Evolutionary conservation across 2,888 invertebrate species (phyloP), one percentile per base, ranked within the genome.

Genomic region (Petrolisthes manimaculis): DNA sequence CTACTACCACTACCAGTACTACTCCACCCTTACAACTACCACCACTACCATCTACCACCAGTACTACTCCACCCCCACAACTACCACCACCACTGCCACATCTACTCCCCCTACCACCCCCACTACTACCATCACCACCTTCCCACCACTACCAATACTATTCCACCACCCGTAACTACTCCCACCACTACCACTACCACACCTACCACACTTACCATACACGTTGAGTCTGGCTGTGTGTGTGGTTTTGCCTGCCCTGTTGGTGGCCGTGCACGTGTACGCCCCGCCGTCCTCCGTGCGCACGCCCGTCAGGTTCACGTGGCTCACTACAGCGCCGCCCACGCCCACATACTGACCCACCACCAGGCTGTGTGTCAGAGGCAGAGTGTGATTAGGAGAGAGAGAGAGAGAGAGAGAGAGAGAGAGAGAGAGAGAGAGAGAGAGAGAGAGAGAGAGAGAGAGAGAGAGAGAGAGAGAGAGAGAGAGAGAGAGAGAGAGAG

Each of bases 241-340:
- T 14, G 87, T 9, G 61, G 87, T 89, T 37, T 90, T 37, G 24
- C 91, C 91, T 9, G 89, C 92, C 69, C 84, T 88, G 86, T 91
- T 92, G 69, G 83, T 61, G 56, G 92, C 92, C 1, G 89, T 91
- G 88, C 92, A 92, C 9, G 92, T 92, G 89, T 92, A 92, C 9
- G 89, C 86, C 24, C 92, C 92, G 24, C 91, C 91, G 89, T 92
- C 90, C 37, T 91, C 91, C 61, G 91, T 91, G 61, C 91, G 89
- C 24, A 92, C 92, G 74, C 91, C 90, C 80, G 91, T 91, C 79
- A 92, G 91, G 85, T 89, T 91, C 69, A 91, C 89, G 86, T 90
- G 90, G 21, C 91, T 91, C 37, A 91, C 89, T 55, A 91, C 89
- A 6, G 87, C 67, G 6, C 91, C 91, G 51, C 86, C 86, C 86